These are phyloP conservation scores for Drosophila novamexicana DNA, from an alignment of 1,140 invertebrate species.

Conservation along the genomic window DNA sequence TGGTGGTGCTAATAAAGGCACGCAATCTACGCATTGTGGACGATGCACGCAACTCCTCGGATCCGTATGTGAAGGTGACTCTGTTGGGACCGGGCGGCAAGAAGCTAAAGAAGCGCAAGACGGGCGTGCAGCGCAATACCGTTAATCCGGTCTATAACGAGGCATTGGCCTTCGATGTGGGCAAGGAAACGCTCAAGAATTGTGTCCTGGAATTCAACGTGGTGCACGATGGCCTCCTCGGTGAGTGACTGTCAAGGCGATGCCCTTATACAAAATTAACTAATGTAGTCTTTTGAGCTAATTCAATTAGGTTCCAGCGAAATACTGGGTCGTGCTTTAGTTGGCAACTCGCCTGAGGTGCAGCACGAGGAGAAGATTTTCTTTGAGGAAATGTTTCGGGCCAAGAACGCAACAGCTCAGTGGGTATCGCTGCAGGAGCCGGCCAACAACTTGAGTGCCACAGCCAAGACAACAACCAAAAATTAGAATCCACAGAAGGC, in stretches of 20 bases:
- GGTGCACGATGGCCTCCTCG: constrained; percentile 85
- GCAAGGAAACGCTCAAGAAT: constrained; percentile 86
- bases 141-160: constrained; percentile 95
- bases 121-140: constrained; percentile 93
- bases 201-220: constrained; percentile 86
- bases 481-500: constrained; percentile 52
- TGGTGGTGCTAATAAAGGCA: constrained; percentile 88
- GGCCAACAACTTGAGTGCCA: constrained; percentile 50
- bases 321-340: constrained; percentile 85
- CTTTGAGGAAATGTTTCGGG: constrained; percentile 86
- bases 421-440: constrained; percentile 85
- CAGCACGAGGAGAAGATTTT: constrained; percentile 85
- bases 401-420: constrained; percentile 86
- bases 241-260: constrained; percentile 52
- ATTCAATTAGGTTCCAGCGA: constrained; percentile 84
- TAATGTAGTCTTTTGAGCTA: neutral
- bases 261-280: neutral
- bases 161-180: constrained; percentile 92
- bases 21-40: constrained; percentile 87
- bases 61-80: constrained; percentile 94
- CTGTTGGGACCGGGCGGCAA: constrained; percentile 91
- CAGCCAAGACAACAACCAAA: constrained; percentile 64
- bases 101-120: constrained; percentile 95
- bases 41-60: constrained; percentile 86
- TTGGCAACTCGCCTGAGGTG: constrained; percentile 85